Evolutionary conservation across 37 sponge, comb jelly and placozoan species (phyloP).

Genomic region (Oscarella lobularis): DNA sequence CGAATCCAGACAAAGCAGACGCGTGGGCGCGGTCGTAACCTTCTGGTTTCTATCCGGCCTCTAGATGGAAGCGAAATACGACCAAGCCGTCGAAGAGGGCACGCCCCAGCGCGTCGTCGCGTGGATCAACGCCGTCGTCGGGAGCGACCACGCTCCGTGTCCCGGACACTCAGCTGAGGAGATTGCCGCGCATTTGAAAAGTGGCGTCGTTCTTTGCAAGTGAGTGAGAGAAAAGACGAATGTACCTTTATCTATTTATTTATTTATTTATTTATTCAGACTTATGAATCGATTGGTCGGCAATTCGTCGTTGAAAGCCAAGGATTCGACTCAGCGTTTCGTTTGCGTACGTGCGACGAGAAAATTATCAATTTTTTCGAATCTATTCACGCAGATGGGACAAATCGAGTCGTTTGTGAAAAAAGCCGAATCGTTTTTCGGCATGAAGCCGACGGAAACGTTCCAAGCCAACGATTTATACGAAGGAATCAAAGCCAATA

Average conservation of each 20-base stretch:
- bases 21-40: too few species aligned
- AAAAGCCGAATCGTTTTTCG: background rate
- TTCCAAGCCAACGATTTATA: background rate
- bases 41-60: too few species aligned
- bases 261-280: too few species aligned
- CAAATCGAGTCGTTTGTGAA: background rate
- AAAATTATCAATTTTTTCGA: background rate
- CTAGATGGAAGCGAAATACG: background rate
- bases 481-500: background rate
- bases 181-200: background rate
- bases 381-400: background rate
- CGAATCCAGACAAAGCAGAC: too few species aligned
- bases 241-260: too few species aligned
- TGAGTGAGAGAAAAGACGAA: too few species aligned
- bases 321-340: background rate
- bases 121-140: background rate
- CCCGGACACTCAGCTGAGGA: background rate
- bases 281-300: background rate
- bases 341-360: background rate
- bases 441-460: background rate
- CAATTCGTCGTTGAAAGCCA: background rate
- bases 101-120: background rate
- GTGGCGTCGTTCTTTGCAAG: background rate
- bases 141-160: background rate
- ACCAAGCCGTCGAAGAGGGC: background rate